A percentile compares a stretch with the other conserved stretches of the same genome.
Evolutionary conservation across 2,797 vertebrate species (phyloP).

Genomic region (Picus viridis): DNA sequence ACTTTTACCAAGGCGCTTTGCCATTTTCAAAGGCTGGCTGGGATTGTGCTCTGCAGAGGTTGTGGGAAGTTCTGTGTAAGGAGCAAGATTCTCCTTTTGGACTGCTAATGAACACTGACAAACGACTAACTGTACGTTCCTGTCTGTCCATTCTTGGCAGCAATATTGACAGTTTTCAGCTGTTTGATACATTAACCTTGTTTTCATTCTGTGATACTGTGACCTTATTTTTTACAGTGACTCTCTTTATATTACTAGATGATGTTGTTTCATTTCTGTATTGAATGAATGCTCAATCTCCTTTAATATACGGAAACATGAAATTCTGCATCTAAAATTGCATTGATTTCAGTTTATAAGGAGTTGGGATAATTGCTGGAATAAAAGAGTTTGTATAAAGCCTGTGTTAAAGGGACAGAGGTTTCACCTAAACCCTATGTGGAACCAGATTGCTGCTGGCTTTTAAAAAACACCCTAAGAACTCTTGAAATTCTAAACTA

Average conservation of each 20-base stretch:
- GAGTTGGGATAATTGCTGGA: background rate
- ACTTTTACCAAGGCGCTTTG: background rate
- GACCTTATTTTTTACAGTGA: constrained; percentile 38
- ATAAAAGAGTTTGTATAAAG: background rate
- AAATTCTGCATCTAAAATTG: constrained; percentile 25
- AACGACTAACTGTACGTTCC: background rate
- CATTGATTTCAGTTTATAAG: constrained; percentile 35
- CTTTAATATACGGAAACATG: constrained; percentile 35
- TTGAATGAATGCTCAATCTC: background rate
- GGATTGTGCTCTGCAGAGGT: background rate
- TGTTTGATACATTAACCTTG: background rate
- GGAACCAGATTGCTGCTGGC: background rate
- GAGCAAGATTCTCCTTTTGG: background rate
- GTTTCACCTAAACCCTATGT: background rate
- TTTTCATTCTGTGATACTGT: constrained; percentile 43
- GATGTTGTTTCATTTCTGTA: constrained; percentile 28
- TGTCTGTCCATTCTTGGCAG: background rate
- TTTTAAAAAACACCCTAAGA: background rate
- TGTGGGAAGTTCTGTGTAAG: background rate
- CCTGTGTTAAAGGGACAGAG: background rate
- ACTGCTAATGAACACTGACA: constrained; percentile 2
- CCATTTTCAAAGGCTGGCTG: background rate
- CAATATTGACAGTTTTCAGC: constrained; percentile 23
- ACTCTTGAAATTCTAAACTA: background rate
- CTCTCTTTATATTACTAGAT: constrained; percentile 38